Base-by-base conservation (phyloP, 1,140 invertebrate genomes). In the Cherax quadricarinatus region DNA sequence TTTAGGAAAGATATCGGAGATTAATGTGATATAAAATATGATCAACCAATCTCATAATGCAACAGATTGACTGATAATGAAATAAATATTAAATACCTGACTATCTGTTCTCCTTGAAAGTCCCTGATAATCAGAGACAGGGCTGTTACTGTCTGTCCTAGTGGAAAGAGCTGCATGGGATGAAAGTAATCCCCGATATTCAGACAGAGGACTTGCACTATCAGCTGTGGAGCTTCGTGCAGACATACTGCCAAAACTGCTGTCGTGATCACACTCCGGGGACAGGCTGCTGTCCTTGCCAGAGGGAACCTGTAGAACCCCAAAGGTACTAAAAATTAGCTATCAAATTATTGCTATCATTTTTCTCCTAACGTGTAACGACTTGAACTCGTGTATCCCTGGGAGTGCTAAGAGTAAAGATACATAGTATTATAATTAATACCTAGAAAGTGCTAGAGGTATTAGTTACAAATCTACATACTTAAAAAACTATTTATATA, bases 251-350 rank as follows among this genome's bases (percentile, higher is more conserved):
- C 94, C 94, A 86, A 94, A 94, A 93, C 94, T 93, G 89, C 94
- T 94, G 88, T 94, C 94, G 53, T 94, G 94, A 86, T 94, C 94
- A 86, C 94, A 94, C 86, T 94, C 93, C 60, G 94, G 93, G 51
- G 91, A 86, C 79, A 94, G 57, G 30, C 92, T 88, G 48, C 88
- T 92, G 78, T 93, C 93, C 79, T 93, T 93, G 88, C 93, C 92
- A 78, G 87, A 93, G 66, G 93, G 93, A 88, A 88, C 93, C 93
- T 94, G 83, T 6, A 83, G 66, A 75, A 48, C 12, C 21, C 86
- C 18, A 41, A 1, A 81, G 16, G 48, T 75, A n/a, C 14, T 70
- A 1, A 70, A 70, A 70, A 70, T 70, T 70, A 70, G 21, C 9
- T 60, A 60, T 60, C 9, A 60, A 12, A 60, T 60, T 12, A 16